phyloP scores from a whole-genome alignment of 2,113 vertebrate genomes.

The Mirza zaza region DNA sequence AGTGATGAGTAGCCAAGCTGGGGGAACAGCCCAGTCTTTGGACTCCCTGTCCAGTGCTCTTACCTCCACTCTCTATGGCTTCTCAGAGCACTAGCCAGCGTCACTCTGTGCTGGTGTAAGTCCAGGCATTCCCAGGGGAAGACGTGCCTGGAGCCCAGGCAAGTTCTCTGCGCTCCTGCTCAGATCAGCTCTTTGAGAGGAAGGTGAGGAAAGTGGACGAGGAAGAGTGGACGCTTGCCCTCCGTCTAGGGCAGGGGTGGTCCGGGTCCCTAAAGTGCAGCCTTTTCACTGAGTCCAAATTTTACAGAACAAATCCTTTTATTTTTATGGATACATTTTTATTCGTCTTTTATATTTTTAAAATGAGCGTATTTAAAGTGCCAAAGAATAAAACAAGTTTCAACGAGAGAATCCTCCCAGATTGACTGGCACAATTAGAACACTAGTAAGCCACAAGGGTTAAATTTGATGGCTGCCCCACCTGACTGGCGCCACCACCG shows the following conservation, averaged over 20 bases:
- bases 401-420: too few relatives aligned
- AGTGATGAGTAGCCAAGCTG: not conserved
- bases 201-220: not conserved
- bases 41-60: not conserved
- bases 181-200: not conserved
- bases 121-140: not conserved
- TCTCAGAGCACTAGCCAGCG: not conserved
- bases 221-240: not conserved
- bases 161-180: not conserved
- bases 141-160: not conserved
- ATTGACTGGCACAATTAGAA: too few relatives aligned
- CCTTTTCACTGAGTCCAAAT: too few relatives aligned
- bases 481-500: too few relatives aligned
- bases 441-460: too few relatives aligned
- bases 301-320: too few relatives aligned
- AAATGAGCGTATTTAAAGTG: too few relatives aligned
- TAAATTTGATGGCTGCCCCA: too few relatives aligned
- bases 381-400: too few relatives aligned
- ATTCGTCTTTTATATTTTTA: too few relatives aligned
- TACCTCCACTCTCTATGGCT: not conserved
- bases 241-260: not conserved
- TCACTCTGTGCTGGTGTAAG: not conserved
- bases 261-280: too few relatives aligned
- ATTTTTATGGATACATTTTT: too few relatives aligned
- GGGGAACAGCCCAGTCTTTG: not conserved